Percentiles rank a stretch among this genome's conserved stretches.
phyloP scores from a whole-genome alignment of 2,888 invertebrate species.

The Megastigmus dorsalis region DNA sequence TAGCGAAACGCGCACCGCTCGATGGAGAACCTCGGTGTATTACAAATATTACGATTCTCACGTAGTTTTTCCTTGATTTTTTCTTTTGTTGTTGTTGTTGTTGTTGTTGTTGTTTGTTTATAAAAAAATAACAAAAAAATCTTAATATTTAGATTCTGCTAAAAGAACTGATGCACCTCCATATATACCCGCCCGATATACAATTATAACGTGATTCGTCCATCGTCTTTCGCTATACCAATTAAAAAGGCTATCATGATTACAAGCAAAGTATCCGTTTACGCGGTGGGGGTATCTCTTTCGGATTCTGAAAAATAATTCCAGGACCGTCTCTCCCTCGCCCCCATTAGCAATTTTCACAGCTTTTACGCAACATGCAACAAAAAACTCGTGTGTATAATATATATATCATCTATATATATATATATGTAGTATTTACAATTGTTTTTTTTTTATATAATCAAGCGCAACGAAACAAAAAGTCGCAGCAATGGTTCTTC shows the following conservation, averaged over 20 bases:
- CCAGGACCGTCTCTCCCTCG: neutral
- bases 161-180: neutral
- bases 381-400: no score
- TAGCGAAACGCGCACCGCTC: neutral
- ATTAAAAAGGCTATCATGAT: neutral
- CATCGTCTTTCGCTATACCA: neutral
- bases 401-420: neutral
- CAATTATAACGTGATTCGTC: neutral
- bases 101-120: neutral
- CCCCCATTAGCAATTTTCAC: neutral
- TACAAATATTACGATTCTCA: no score
- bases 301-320: neutral
- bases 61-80: no score
- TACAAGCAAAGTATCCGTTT: neutral
- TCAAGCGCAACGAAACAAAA: conserved; percentile 7
- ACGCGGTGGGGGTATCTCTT: neutral
- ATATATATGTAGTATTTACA: conserved; percentile 28
- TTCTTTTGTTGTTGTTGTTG: no score
- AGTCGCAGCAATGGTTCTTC: conserved; percentile 26
- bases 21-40: no score
- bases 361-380: neutral
- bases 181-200: neutral
- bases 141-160: neutral
- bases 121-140: neutral
- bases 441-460: no score